Base-by-base conservation (phyloP, 1,140 invertebrate species). In the Solenopsis invicta region DNA sequence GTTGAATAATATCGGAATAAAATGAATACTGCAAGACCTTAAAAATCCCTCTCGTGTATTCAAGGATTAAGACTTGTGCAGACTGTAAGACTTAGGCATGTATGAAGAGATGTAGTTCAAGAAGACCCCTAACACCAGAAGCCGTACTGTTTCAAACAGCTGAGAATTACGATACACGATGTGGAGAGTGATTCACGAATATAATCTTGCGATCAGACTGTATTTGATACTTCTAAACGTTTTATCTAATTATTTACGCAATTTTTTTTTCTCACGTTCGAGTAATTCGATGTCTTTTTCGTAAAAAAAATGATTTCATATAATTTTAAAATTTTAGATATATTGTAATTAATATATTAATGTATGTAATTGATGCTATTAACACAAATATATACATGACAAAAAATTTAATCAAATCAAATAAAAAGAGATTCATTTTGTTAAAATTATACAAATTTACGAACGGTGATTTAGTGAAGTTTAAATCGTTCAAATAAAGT, bases 41-140 rank as follows among this genome's bases (percentile, higher is more conserved):
- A 48, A 69, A 69, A 69, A 48, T 48, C 66, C 41, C 66, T 69
- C 21, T 50, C 13, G 5, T 50, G 41, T 24, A 48, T 69, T 48
- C 10, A 13, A 69, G 6, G n/a, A 69, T 69, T 37, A 59, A 61
- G 16, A 80, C 12, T n/a, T 21, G 41, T n/a, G n/a, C n/a, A n/a
- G n/a, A n/a, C 41, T 41, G 5, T 56, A 56, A 54, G 62, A 54
- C 29, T 61, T 48, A 37, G 18, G 18, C n/a, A 48, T 9, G 48
- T 9, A 29, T 21, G 29, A 84, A 61, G 41, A 71, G 52, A 74
- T 66, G 78, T 87, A 85, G 88, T 89, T 87, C 61, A 90, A 87
- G 93, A 94, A 94, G 93, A 94, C 93, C 92, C 87, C 64, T 93
- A 93, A 93, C 80, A 91, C 75, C 80, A 85, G 93, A 94, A 94